Conservation (phyloP, 1,140 invertebrate species). For the Lasioglossum albipes region DNA sequence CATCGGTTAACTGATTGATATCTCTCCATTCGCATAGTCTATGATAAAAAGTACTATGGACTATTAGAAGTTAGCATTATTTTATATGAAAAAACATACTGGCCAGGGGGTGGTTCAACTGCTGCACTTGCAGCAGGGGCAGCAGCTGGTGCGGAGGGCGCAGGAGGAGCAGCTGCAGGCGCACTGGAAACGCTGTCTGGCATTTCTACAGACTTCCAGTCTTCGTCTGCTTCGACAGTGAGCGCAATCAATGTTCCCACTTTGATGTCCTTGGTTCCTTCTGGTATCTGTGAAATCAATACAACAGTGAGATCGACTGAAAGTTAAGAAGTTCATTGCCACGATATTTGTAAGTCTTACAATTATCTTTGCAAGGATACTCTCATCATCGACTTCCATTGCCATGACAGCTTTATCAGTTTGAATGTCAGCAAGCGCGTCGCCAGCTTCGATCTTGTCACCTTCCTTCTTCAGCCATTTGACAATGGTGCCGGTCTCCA, state of each 20-base stretch:
- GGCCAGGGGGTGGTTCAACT: slow-evolving; percentile 66
- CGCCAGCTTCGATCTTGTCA: slow-evolving; percentile 86
- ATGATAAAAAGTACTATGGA: too few species aligned
- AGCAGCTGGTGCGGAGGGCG: slow-evolving; percentile 4
- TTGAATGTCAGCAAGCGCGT: slow-evolving; percentile 98
- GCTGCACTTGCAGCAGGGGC: slow-evolving; percentile 16
- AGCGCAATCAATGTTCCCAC: slow-evolving; percentile 85
- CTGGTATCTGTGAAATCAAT: slow-evolving; percentile 73
- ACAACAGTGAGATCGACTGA: background rate
- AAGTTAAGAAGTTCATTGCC: background rate
- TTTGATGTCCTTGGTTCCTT: slow-evolving; percentile 83
- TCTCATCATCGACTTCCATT: slow-evolving; percentile 99
- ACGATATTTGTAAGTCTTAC: slow-evolving; percentile 52
- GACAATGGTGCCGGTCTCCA: slow-evolving; percentile 98
- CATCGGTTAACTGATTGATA: background rate
- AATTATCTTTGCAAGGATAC: slow-evolving; percentile 95
- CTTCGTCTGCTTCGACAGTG: slow-evolving; percentile 85
- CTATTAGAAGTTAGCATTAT: too few species aligned
- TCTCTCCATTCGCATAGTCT: too few species aligned
- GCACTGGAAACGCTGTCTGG: slow-evolving; percentile 60
- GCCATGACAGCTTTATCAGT: slow-evolving; percentile 99
- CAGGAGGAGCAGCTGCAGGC: slow-evolving; percentile 16
- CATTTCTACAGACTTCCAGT: slow-evolving; percentile 81
- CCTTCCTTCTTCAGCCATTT: slow-evolving; percentile 99
- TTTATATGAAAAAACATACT: slow-evolving; percentile 58